Evolutionary conservation across 2,797 vertebrate genomes (phyloP), one percentile per base, ranked within the genome.

Genomic region (Tragopan temminckii): DNA sequence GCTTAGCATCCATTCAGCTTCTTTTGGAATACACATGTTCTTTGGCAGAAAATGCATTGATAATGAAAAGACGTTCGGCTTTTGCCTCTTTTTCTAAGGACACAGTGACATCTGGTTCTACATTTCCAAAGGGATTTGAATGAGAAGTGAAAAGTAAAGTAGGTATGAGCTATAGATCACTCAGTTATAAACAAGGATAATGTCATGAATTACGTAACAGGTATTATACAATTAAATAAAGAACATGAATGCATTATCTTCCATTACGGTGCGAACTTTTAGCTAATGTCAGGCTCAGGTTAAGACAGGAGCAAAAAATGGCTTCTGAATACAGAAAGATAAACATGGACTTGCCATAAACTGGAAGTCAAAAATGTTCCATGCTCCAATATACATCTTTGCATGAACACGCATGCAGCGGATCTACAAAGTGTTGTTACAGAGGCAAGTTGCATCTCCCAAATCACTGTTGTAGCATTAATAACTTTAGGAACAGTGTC

Each of bases 401-500:
- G 97, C 96, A 88, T 99, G 98, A 43, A 99, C 97, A 90, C 98
- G 98, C 96, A 99, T 97, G 99, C 99, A 99, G 97, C 99, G 99
- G 97, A 98, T 99, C 97, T 99, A 99, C 68, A 99, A 98, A 5
- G 99, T 98, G 45, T 99, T 99, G 93, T 99, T 99, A 95, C 99
- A 99, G 53, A 99, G 99, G 72, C 99, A 99, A 1, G 99, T 99
- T 0, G 99, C 98, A 0, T 99, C 98, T 35, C 99, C 99, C 98
- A 99, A 98, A 94, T 99, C 99, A 33, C 99, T 0, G 99, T 99
- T 4, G 99, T 99, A 24, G 99, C 99, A 10, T 99, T 99, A 96
- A 99, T 99, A 33, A 99, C 97, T 96, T 99, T 99, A 42, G 99
- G 97, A 13, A 93, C 97, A 31, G 98, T 85, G 95, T 99, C 99